Evolutionary conservation across 2,113 vertebrate genomes (phyloP).

Genomic region (Heterocephalus glaber): DNA sequence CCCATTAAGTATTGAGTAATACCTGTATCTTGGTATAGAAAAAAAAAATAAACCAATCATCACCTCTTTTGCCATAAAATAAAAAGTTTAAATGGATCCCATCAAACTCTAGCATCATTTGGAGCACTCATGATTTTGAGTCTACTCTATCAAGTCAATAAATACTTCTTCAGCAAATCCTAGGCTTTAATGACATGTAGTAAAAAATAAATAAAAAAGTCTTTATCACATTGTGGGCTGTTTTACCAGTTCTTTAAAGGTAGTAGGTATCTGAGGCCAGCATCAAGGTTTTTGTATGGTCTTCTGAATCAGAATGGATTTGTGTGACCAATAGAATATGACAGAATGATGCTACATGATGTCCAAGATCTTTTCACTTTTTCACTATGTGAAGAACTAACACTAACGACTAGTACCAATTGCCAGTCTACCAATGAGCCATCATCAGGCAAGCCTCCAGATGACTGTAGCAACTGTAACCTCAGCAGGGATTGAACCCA

Average conservation of each 20-base stretch:
- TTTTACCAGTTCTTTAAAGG: neutral
- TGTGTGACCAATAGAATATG: neutral
- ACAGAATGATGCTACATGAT: neutral
- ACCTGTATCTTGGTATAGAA: conserved; percentile 82
- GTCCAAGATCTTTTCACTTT: neutral
- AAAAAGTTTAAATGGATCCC: neutral
- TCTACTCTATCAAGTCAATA: neutral
- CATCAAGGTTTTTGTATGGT: neutral
- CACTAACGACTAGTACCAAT: neutral
- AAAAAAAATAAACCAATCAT: neutral
- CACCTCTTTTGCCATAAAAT: neutral
- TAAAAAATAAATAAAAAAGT: neutral
- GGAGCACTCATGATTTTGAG: neutral
- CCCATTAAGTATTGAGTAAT: conserved; percentile 80
- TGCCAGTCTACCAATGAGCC: neutral
- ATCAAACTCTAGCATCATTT: neutral
- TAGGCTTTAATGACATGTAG: neutral
- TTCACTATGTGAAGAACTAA: neutral
- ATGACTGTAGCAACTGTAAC: neutral
- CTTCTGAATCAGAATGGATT: neutral
- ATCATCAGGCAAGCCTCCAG: neutral
- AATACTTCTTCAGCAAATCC: conserved; percentile 33
- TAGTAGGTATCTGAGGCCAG: neutral
- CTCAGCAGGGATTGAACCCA: neutral
- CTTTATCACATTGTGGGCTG: neutral